A percentile compares a stretch with the other conserved stretches of the same genome.
Evolutionary conservation across 2,888 invertebrate genomes (phyloP).

Genomic region (Unio delphinus): DNA sequence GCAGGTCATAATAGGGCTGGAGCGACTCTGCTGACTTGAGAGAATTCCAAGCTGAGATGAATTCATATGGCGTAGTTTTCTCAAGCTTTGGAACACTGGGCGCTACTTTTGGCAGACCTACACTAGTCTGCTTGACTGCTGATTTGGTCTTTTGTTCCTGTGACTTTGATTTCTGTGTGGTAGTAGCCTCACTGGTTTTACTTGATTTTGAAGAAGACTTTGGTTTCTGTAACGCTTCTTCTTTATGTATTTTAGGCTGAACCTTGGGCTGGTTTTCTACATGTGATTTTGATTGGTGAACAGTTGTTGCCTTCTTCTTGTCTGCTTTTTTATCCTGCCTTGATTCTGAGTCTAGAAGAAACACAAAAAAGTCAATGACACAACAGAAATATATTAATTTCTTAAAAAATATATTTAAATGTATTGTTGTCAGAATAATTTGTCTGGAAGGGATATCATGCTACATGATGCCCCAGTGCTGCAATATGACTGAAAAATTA

Average conservation of each 20-base stretch:
- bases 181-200: constrained; percentile 11
- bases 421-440: no score
- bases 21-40: constrained; percentile 54
- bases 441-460: no score
- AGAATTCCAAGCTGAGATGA: constrained; percentile 67
- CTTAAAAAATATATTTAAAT: no score
- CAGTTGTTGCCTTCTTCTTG: no score
- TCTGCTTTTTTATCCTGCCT: no score
- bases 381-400: no score
- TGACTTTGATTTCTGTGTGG: constrained; percentile 13
- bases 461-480: no score
- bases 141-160: constrained; percentile 21
- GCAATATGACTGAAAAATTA: no score
- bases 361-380: no score
- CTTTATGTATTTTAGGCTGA: constrained; percentile 3
- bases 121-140: constrained; percentile 37
- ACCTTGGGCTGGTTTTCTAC: no score
- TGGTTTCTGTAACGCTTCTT: constrained; percentile 10
- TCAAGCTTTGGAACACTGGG: constrained; percentile 45
- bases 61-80: constrained; percentile 67
- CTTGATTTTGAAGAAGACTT: neutral
- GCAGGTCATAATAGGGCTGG: constrained; percentile 61
- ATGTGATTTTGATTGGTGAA: no score
- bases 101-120: constrained; percentile 45
- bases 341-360: no score